Evolutionary conservation across 2,888 invertebrate genomes (phyloP).

Genomic region (Caenorhabditis zanzibari): DNA sequence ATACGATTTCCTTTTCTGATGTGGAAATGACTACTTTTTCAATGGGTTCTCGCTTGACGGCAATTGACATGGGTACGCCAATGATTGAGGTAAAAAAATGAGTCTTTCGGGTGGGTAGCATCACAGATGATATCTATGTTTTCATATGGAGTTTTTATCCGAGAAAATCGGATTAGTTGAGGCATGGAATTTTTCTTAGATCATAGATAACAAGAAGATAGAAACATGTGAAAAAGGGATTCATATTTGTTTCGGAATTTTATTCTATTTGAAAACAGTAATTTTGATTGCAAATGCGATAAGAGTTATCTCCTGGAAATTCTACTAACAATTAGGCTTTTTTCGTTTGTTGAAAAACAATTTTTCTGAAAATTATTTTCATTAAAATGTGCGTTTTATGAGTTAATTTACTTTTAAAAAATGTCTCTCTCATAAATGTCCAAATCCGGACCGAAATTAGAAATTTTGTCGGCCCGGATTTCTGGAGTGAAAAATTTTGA

Average conservation of each 20-base stretch:
- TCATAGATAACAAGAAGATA: background rate
- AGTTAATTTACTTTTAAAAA: too few species aligned
- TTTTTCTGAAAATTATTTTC: too few species aligned
- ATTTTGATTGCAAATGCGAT: too few species aligned
- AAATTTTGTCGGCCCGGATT: too few species aligned
- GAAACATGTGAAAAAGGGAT: background rate
- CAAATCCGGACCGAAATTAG: too few species aligned
- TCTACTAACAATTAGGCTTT: too few species aligned
- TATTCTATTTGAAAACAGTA: too few species aligned
- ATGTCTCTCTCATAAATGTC: too few species aligned
- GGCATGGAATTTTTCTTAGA: background rate
- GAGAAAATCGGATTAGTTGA: background rate
- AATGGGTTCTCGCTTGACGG: constrained; percentile 55
- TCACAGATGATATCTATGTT: constrained; percentile 34
- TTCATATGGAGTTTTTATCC: constrained; percentile 10
- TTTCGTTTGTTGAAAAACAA: too few species aligned
- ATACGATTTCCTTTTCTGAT: constrained; percentile 55
- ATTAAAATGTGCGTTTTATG: too few species aligned
- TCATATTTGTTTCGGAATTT: background rate
- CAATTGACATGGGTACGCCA: constrained; percentile 49
- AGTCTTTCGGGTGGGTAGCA: constrained; percentile 19
- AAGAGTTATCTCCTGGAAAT: too few species aligned
- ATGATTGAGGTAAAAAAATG: constrained; percentile 23
- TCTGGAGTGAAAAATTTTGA: too few species aligned
- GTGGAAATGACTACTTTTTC: constrained; percentile 64